Base-by-base conservation (phyloP, 1,140 invertebrate species). In the Vanessa tameamea region DNA sequence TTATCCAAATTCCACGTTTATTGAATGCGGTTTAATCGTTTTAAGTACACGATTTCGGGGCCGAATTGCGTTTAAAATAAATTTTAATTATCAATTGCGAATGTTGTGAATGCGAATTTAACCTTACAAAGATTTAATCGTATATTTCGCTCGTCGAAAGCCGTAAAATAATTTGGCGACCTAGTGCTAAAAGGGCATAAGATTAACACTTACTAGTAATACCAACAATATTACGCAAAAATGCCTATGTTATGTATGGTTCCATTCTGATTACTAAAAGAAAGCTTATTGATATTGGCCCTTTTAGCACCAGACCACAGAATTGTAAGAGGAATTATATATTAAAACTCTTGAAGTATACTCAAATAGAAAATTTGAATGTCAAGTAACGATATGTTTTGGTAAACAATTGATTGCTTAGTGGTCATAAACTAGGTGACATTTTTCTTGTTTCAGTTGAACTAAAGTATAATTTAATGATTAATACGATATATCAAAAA, bases 31-130 rank as follows among this genome's bases (percentile, higher is more conserved):
- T 66, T 66, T 47, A 47, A 66, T 59, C 53, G 47, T 43, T 71
- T 72, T 20, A 47, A 43, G 53, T 53, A 65, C 53, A 59, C 51
- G 43, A 37, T 72, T 15, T 64, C 31, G 51, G 31, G 64, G 70
- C 43, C 51, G 50, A 57, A 65, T 55, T 16, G 48, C 50, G 26
- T 12, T 23, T 37, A 66, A 51, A 66, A 65, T 31, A 26, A 65
- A 72, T 66, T 72, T 72, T 66, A 66, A 72, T 72, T 66, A 66
- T 72, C 43, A 59, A 23, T 66, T 59, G 43, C 23, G 12, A 65
- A 47, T 48, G 43, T 13, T 15, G 63, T 57, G 15, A 59, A 69
- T 61, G 48, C 55, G 55, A 59, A 53, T 55, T 53, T 31, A 67
- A 63, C 50, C 31, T 66, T 73, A 37, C 65, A 64, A 63, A 47